Percentiles rank a stretch among this genome's conserved stretches.
Conservation (phyloP, 2,113 vertebrate genomes). For the Genyomyrus donnyi region DNA sequence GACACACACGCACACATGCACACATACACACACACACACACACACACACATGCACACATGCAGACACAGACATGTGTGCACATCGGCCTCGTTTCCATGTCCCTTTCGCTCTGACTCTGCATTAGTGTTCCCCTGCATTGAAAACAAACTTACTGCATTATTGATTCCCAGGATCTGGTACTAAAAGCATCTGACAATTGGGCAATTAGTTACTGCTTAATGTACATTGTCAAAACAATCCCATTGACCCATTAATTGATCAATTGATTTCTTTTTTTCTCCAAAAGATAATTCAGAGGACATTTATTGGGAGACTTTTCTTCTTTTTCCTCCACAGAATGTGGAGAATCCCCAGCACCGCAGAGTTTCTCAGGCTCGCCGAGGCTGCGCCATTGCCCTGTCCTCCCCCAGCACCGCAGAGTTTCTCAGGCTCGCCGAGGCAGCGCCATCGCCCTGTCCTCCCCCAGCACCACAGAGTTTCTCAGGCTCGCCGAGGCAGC, state of each 20-base stretch:
- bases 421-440: not conserved
- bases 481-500: not conserved
- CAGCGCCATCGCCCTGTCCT: too few relatives aligned
- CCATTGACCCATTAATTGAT: slow-evolving; percentile 77
- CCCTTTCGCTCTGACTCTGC: slow-evolving; percentile 31
- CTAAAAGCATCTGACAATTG: slow-evolving; percentile 80
- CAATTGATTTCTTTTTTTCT: slow-evolving; percentile 72
- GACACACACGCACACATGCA: too few relatives aligned
- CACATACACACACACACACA: not conserved
- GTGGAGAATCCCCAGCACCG: not conserved
- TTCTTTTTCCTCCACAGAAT: not conserved
- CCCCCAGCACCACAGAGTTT: not conserved
- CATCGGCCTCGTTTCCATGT: not conserved
- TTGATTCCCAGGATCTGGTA: slow-evolving; percentile 75
- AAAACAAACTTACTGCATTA: slow-evolving; percentile 59
- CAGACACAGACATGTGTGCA: not conserved
- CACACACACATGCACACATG: not conserved
- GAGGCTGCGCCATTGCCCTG: not conserved
- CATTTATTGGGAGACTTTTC: not conserved
- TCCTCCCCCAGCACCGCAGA: not conserved
- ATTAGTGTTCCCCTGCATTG: slow-evolving; percentile 38
- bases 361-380: not conserved
- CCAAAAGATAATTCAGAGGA: not conserved
- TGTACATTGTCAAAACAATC: slow-evolving; percentile 82
- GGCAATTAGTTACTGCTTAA: slow-evolving; percentile 91